Conservation (phyloP, 2,888 invertebrate genomes). For the Troides helena region DNA sequence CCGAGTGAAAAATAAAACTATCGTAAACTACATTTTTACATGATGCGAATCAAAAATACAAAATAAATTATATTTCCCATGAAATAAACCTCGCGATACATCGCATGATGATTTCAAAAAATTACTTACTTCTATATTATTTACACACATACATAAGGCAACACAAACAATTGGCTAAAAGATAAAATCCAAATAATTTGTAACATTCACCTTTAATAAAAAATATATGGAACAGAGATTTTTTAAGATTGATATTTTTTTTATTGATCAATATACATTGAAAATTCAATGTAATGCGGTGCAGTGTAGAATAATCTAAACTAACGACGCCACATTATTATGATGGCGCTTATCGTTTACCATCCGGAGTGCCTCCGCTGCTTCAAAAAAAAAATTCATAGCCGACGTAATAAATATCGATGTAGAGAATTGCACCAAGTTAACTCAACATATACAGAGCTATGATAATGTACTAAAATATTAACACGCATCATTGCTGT, state of each 20-base stretch:
- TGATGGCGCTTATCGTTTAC: no score
- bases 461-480: slow-evolving; percentile 1
- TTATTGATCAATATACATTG: not conserved
- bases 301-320: no score
- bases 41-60: slow-evolving; percentile 21
- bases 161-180: slow-evolving; percentile 63
- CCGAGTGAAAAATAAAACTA: slow-evolving; percentile 27
- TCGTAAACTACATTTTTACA: slow-evolving; percentile 30
- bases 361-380: no score
- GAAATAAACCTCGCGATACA: slow-evolving; percentile 44
- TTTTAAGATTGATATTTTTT: not conserved
- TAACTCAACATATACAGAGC: slow-evolving; percentile 1
- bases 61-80: slow-evolving; percentile 40
- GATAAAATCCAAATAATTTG: slow-evolving; percentile 57
- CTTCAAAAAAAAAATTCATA: slow-evolving; percentile 3
- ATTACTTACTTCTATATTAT: slow-evolving; percentile 59
- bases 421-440: slow-evolving; percentile 44
- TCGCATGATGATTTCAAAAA: slow-evolving; percentile 52
- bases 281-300: no score
- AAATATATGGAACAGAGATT: slow-evolving; percentile 38
- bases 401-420: slow-evolving; percentile 35
- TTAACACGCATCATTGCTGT: not conserved
- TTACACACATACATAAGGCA: slow-evolving; percentile 67
- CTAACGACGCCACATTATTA: no score
- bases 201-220: slow-evolving; percentile 62